Evolutionary conservation across 2,113 vertebrate species (phyloP).

Genomic region (Pituophis catenifer): DNA sequence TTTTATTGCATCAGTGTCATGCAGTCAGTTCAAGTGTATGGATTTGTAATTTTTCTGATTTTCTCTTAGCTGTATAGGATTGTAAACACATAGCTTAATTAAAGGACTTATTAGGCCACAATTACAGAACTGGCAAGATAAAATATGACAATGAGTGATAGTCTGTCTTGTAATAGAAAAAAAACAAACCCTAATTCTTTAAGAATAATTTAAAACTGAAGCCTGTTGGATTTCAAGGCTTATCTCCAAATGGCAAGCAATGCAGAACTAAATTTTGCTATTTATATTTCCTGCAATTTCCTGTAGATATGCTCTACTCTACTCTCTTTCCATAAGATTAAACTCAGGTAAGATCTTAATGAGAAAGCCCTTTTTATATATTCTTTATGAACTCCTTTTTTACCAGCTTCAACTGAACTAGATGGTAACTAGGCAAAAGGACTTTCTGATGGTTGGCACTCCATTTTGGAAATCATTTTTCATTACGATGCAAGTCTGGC

Average conservation of each 20-base stretch:
- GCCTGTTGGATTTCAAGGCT: neutral
- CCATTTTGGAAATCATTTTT: neutral
- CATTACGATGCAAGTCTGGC: no score
- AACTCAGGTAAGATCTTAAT: neutral
- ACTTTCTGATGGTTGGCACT: neutral
- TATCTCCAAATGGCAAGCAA: neutral
- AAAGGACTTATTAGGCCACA: neutral
- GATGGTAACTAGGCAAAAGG: neutral
- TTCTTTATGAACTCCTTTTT: neutral
- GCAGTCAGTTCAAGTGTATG: neutral
- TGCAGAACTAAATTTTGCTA: neutral
- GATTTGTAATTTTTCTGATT: neutral
- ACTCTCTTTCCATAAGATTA: neutral
- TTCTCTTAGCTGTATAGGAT: neutral
- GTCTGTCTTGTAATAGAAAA: neutral
- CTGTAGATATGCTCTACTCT: neutral
- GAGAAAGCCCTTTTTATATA: neutral
- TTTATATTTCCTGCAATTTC: neutral
- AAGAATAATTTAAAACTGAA: neutral
- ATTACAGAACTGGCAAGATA: neutral
- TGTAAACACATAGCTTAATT: neutral
- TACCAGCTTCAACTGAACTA: neutral
- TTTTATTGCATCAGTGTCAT: neutral
- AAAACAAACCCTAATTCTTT: neutral
- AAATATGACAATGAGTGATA: neutral